Evolutionary conservation across 2,888 invertebrate species (phyloP).

Genomic region (Galeopsomyia nigrocyanea): DNA sequence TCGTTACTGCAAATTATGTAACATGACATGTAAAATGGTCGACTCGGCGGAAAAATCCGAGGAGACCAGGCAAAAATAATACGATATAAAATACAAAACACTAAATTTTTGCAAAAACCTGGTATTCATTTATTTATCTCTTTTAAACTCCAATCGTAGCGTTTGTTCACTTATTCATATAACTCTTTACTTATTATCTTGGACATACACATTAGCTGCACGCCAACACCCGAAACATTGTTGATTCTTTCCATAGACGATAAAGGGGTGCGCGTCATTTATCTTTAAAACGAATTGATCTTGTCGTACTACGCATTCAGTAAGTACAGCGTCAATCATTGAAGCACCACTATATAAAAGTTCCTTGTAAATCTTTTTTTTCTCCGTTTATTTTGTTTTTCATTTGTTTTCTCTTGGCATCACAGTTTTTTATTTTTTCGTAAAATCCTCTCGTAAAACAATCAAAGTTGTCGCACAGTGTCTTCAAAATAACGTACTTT

Average conservation of each 20-base stretch:
- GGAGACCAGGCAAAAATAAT: constrained; percentile 43
- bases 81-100: constrained; percentile 46
- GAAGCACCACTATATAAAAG: constrained; percentile 44
- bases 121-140: constrained; percentile 45
- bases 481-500: constrained; percentile 16
- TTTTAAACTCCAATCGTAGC: constrained; percentile 43
- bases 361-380: not conserved
- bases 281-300: constrained; percentile 44
- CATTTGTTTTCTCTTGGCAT: constrained; percentile 40
- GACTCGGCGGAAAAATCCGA: constrained; percentile 32
- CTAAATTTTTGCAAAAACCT: constrained; percentile 48
- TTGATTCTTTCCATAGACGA: constrained; percentile 16
- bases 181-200: constrained; percentile 28
- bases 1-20: constrained; percentile 47
- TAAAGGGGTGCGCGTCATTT: constrained; percentile 34
- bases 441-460: constrained; percentile 33
- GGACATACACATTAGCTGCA: constrained; percentile 40
- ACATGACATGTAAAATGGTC: constrained; percentile 48
- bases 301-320: constrained; percentile 40
- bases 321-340: constrained; percentile 48
- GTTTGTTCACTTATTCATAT: constrained; percentile 31
- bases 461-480: constrained; percentile 29
- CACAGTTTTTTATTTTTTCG: constrained; percentile 41
- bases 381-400: constrained; percentile 4
- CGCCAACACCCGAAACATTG: constrained; percentile 31